Evolutionary conservation across 2,888 invertebrate species (phyloP).

Genomic region (Galerucella nymphaeae): DNA sequence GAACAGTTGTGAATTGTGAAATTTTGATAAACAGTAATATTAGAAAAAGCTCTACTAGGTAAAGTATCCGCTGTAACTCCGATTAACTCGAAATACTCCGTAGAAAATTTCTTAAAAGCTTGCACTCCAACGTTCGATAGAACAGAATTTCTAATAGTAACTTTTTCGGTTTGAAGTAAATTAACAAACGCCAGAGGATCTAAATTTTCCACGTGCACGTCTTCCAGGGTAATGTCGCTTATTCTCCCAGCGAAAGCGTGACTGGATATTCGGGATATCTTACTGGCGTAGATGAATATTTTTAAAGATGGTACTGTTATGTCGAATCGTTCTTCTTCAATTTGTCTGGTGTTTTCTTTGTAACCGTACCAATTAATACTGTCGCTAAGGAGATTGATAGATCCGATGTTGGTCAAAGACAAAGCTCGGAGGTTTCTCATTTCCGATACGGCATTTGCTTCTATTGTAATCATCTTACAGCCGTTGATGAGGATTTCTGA

Average conservation of each 20-base stretch:
- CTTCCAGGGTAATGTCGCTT: slow-evolving; percentile 74
- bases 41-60: slow-evolving; percentile 79
- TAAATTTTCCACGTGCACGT: slow-evolving; percentile 72
- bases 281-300: slow-evolving; percentile 64
- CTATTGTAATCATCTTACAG: slow-evolving; percentile 73
- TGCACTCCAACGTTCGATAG: slow-evolving; percentile 74
- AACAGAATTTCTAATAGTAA: slow-evolving; percentile 72
- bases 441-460: slow-evolving; percentile 69
- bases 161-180: slow-evolving; percentile 67
- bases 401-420: slow-evolving; percentile 72
- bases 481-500: slow-evolving; percentile 71
- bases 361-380: slow-evolving; percentile 70
- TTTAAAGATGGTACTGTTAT: slow-evolving; percentile 59
- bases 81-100: slow-evolving; percentile 73
- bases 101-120: slow-evolving; percentile 83
- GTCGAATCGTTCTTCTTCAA: slow-evolving; percentile 55
- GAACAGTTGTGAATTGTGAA: slow-evolving; percentile 75
- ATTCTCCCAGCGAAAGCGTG: slow-evolving; percentile 78
- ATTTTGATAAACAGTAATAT: slow-evolving; percentile 75
- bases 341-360: slow-evolving; percentile 48
- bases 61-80: slow-evolving; percentile 71
- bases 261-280: slow-evolving; percentile 65
- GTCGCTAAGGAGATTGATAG: slow-evolving; percentile 72
- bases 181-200: slow-evolving; percentile 82
- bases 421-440: slow-evolving; percentile 74